A percentile compares a stretch with the other conserved stretches of the same genome.
Evolutionary conservation across 1,140 invertebrate genomes (phyloP).

Genomic region (Macrosteles quadrilineatus): DNA sequence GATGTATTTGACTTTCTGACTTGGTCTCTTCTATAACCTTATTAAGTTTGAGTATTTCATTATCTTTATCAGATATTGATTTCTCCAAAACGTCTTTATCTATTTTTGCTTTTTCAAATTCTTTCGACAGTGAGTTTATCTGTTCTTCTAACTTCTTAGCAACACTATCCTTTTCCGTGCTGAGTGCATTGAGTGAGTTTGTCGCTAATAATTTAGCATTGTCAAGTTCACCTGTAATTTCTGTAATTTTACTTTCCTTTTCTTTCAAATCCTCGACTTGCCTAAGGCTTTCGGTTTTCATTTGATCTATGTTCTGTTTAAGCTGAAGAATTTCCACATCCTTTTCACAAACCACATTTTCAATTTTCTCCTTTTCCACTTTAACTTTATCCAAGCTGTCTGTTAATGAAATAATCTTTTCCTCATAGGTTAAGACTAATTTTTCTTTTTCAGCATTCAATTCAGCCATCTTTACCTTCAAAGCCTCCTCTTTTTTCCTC

Average conservation of each 20-base stretch:
- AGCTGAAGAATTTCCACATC: conserved; percentile 41
- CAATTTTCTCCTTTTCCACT: conserved; percentile 41
- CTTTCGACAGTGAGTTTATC: too few species aligned
- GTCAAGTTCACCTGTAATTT: conserved; percentile 27
- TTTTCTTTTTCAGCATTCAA: not conserved
- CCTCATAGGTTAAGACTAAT: not conserved
- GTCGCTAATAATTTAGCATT: too few species aligned
- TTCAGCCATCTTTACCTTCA: not conserved
- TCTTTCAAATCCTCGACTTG: conserved; percentile 36
- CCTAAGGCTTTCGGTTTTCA: conserved; percentile 25
- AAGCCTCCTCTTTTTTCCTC: not conserved
- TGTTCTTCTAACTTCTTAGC: too few species aligned
- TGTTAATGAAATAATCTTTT: conserved; percentile 9
- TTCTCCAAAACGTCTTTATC: too few species aligned
- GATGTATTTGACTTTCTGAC: conserved; percentile 18
- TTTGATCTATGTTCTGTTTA: conserved; percentile 38
- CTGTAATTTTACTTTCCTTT: conserved; percentile 35
- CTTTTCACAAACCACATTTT: conserved; percentile 43
- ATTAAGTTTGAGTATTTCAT: too few species aligned
- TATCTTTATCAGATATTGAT: too few species aligned
- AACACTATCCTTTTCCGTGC: too few species aligned
- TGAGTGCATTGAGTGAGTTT: too few species aligned
- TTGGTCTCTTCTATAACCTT: conserved; percentile 39
- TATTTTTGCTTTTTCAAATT: too few species aligned
- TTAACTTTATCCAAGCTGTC: conserved; percentile 34